Base-by-base conservation (phyloP, 37 sponge, comb jelly and placozoan species). In the Oscarella lobularis region DNA sequence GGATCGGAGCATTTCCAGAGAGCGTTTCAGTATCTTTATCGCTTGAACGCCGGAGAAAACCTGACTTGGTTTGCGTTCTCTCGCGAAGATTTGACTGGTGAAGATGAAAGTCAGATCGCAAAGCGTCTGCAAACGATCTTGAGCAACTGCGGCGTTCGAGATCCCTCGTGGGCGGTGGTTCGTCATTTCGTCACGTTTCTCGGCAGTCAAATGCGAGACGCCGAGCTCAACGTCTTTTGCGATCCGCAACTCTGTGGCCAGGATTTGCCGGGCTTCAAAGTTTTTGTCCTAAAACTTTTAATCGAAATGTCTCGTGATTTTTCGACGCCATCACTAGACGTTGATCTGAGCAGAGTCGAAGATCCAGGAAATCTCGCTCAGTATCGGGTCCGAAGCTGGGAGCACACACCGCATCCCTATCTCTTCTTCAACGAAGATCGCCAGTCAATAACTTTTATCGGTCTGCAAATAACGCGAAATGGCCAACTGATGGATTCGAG, bases 341-440 rank as follows among this genome's bases (percentile, higher is more conserved):
- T n/a, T n/a, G 71, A 68, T 4, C 29, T 29, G 6, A 5, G 33
- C 29, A n/a, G n/a, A n/a, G n/a, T n/a, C n/a, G 71, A 32, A 29
- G 6, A 14, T 35, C 5, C 29, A 5, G 6, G 31, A 4, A 14
- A 14, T 35, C 35, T 34, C 5, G 71, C 29, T 30, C 29, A 68
- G 4, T 34, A 34, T 32, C 29, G 5, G 6, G 71, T 68, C 4
- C 71, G 71, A 29, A 37, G 73, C 3, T 80, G 81, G 81, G 81
- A 80, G 37, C 73, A 38, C 68, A 83, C 88, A 55, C 77, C 78
- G 70, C 98, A 96, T 60, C 98, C 98, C 0, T 96, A 96, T 73
- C 78, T 96, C 37, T 92, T 96, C 73, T 96, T 96, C 74, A 92
- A 96, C 48, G 74, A 83, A 70, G 93, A 96, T 41, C 33, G 74